Base-by-base conservation (phyloP, 2,113 vertebrate genomes). In the Campylorhamphus procurvoides region DNA sequence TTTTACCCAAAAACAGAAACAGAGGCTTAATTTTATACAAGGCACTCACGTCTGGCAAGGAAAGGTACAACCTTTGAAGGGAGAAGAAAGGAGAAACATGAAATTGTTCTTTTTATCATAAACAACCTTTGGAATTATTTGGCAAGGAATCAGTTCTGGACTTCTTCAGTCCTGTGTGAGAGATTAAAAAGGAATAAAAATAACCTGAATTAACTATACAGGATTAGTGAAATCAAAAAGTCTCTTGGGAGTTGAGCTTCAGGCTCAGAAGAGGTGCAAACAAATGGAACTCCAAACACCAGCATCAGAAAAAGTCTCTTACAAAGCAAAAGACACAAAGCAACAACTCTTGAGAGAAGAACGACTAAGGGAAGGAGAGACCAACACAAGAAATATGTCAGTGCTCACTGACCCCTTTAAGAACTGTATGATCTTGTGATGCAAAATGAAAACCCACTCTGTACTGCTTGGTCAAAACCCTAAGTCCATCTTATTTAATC, bases 101-200 rank as follows among this genome's bases (percentile, higher is more conserved):
- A 16, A 80, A 47, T 39, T 28, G 19, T 13, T 79, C 18, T 68
- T 83, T 83, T 74, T 63, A 73, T 86, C 29, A 2, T 50, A 68
- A 96, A 68, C 6, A 56, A 64, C 35, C 47, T 78, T 80, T 56
- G 63, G 63, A 94, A 78, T 64, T n/a, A 73, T 82, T 88, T 93
- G 84, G 85, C 82, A 73, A 84, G 52, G 46, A 84, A 71, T 84
- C 39, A 49, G 56, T 72, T 75, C 64, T 78, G 73, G 76, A 93
- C 53, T 75, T 74, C 75, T 63, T 89, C 88, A 92, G 9, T 56
- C 60, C 66, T 68, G 12, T n/a, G 31, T 86, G n/a, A 42, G 59
- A 93, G 77, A 96, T 78, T 95, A 62, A 84, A 89, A 86, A 49
- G 31, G 28, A 84, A 88, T 72, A 85, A 89, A 94, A 96, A 92